Base-by-base conservation (phyloP, 1,140 invertebrate genomes). In the Phortica variegata region DNA sequence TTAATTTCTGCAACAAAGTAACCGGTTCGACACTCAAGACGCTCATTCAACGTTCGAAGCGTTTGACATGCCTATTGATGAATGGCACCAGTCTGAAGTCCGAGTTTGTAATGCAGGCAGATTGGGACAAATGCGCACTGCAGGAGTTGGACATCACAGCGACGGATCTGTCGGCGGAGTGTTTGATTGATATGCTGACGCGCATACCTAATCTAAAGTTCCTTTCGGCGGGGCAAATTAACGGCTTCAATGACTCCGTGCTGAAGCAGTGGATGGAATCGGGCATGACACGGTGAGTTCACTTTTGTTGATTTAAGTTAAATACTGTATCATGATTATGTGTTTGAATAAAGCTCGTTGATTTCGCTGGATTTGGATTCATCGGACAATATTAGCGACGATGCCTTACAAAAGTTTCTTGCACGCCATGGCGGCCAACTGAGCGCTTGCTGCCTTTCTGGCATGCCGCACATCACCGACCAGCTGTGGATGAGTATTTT, bases 401-500 rank as follows among this genome's bases (percentile, higher is more conserved):
- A 96, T 65, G 88, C 85, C 6, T 81, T 99, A 17, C 86, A 92
- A 52, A 91, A 93, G 68, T 96, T 98, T 75, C 77, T 99, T 19
- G 90, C 87, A 34, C 84, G 88, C 34, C 85, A 95, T 77, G 97
- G 95, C 1, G 82, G 85, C 51, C 91, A 96, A 76, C 79, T 99
- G 9, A 84, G 83, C 71, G 97, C 91, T 0, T 80, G 98, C 15
- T 85, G 87, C 47, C 79, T 98, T 1, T 91, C 91, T 32, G 97
- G 97, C 21, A 98, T 99, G 87, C 88, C 95, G 1, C 96, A 98
- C 72, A 90, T 99, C 56, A 95, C 95, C 1, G 97, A 99, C 79
- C 92, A 95, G 69, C 86, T 98, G 37, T 98, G 95, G 93, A 89
- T 92, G 76, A 88, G 89, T 56, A 88, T 96, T 23, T 79, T 98